Conservation (phyloP, 2,113 vertebrate genomes). For the Mandrillus leucophaeus region DNA sequence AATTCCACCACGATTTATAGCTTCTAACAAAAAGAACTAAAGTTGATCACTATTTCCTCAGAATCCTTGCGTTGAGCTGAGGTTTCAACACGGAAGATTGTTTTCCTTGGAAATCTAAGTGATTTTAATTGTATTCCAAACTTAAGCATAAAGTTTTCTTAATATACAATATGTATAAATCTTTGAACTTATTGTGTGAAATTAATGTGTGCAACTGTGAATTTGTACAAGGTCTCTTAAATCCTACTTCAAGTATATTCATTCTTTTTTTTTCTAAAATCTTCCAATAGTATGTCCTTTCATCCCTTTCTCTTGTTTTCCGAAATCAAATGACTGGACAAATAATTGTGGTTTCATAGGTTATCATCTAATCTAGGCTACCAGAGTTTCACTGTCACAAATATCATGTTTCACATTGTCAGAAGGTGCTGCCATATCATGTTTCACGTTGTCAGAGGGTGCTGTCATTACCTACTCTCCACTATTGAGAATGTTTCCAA, state of each 20-base stretch:
- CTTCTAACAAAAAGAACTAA: not conserved
- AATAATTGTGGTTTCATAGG: not conserved
- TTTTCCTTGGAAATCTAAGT: not conserved
- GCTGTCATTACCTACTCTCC: not conserved
- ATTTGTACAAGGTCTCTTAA: not conserved
- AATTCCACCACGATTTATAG: not conserved
- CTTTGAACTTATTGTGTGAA: not conserved
- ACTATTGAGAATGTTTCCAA: not conserved
- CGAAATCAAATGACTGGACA: not conserved
- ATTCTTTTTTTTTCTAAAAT: not conserved
- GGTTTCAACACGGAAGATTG: not conserved
- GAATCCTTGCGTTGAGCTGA: not conserved
- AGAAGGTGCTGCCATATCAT: not conserved
- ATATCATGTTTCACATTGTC: not conserved
- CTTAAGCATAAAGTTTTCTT: not conserved
- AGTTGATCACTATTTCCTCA: not conserved
- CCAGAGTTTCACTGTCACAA: not conserved
- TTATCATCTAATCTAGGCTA: not conserved
- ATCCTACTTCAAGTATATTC: not conserved
- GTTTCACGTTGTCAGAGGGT: not conserved
- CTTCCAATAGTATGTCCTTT: not conserved
- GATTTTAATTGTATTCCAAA: conserved; percentile 11
- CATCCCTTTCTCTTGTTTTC: not conserved
- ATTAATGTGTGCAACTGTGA: not conserved
- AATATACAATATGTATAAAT: not conserved